Conservation (phyloP, 2,888 invertebrate genomes). For the Chamaedrilus cognettii region DNA sequence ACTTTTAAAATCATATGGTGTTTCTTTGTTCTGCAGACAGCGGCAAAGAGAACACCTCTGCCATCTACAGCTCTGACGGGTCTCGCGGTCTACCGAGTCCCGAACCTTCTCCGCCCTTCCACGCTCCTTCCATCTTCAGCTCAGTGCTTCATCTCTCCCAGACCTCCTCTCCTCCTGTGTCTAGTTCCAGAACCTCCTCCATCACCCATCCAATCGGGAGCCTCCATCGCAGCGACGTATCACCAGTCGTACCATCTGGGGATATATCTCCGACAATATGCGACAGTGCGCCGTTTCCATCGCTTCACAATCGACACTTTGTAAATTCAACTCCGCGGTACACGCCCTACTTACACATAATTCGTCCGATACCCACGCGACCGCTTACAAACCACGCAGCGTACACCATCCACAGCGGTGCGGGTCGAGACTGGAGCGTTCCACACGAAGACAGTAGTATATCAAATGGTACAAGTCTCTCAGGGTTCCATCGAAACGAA, state of each 20-base stretch:
- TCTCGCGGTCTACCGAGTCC: too few species aligned
- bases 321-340: not conserved
- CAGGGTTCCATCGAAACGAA: too few species aligned
- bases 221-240: not conserved
- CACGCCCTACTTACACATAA: not conserved
- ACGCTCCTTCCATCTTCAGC: not conserved
- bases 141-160: not conserved
- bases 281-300: not conserved
- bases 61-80: not conserved
- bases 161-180: not conserved
- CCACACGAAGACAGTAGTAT: not conserved
- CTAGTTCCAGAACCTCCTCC: too few species aligned
- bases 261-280: too few species aligned
- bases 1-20: too few species aligned
- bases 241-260: too few species aligned
- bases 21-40: not conserved
- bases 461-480: not conserved
- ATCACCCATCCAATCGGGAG: not conserved
- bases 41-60: not conserved
- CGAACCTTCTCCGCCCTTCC: too few species aligned
- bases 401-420: not conserved
- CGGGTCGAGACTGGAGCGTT: not conserved
- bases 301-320: too few species aligned
- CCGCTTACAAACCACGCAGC: not conserved
- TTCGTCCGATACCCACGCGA: not conserved